Base-by-base conservation (phyloP, 2,797 vertebrate genomes). In the Hyperoplus lanceolatus region DNA sequence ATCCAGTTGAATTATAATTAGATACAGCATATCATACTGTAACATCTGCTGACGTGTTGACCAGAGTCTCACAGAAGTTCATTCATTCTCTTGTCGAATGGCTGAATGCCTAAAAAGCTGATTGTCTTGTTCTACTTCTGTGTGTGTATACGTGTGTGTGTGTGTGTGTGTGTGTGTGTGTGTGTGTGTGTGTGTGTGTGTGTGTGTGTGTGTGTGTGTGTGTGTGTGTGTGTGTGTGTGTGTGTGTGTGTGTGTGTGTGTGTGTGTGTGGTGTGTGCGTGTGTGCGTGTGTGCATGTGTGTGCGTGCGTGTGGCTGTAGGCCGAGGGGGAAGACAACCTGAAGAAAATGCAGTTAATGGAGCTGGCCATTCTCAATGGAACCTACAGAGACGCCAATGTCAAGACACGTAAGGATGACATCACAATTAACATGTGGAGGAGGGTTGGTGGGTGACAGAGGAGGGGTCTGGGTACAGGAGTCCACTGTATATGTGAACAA, bases 291-390 rank as follows among this genome's bases (percentile, higher is more conserved):
- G 58, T 8, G 0, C 74, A 99, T 29, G 51, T 51, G 15, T 84
- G 68, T 90, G 59, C 60, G 21, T 18, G 13, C 38, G 50, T 42
- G 38, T 82, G 57, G 81, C 56, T 8, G 0, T 75, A 99, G 98
- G 98, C 98, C 39, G 98, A 99, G 94, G 98, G 98, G 82, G 98
- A 99, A 93, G 98, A 99, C 96, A 99, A 97, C 94, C 96, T 99
- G 95, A 99, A 99, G 94, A 99, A 99, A 94, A 99, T 99, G 97
- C 98, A 99, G 93, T 93, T 99, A 94, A 99, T 99, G 98, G 98
- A 99, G 93, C 96, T 99, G 79, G 98, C 98, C 77, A 99, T 99
- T 90, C 96, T 99, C 91, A 99, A 99, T 39, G 98, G 98, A 94
- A 99, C 98, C 77, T 99, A 99, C 95, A 96, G 98, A 95, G 98